Base-by-base conservation (phyloP, 2,888 invertebrate species). In the Heliconius sara region DNA sequence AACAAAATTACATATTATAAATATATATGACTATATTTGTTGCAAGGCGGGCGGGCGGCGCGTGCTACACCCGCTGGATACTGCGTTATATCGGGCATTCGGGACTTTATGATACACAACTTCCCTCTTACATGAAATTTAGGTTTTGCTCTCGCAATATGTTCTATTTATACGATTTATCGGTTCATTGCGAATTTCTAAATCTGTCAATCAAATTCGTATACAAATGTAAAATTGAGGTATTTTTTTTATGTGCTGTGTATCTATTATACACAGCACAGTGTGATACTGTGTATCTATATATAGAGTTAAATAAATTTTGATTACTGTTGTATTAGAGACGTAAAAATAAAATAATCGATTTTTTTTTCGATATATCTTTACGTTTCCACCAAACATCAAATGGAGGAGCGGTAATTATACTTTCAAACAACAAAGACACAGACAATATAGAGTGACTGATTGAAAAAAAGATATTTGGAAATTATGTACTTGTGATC, bases 1-100 rank as follows among this genome's bases (percentile, higher is more conserved):
- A 70, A 70, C 9, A n/a, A 34, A 34, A 34, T n/a, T 39, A 34
- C 34, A 39, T 39, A 39, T 22, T 68, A 39, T 68, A 13, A 13
- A 27, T 65, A 25, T 65, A 25, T 65, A 13, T 27, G 65, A 27
- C 6, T 27, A 27, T 65, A 16, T 65, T 57, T 57, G 57, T 9
- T 13, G 27, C 10, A 63, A 22, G 57, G 43, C 60, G 79, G 68
- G 34, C 60, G 72, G 78, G 80, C 76, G 79, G 79, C 81, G 80
- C 57, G 75, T 12, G 75, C 75, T 30, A 39, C 60, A 43, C 30
- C 39, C 78, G 76, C 75, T 79, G 65, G 70, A 66, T 30, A 80
- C 83, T 83, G 83, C 81, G 81, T 79, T 83, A 83, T 74, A 83
- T 83, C 80, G 65, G 83, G 81, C 81, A 78, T 80, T 75, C 67